A percentile compares a stretch with the other conserved stretches of the same genome.
phyloP scores from a whole-genome alignment of 2,888 invertebrate species.

The Ophraella communa region DNA sequence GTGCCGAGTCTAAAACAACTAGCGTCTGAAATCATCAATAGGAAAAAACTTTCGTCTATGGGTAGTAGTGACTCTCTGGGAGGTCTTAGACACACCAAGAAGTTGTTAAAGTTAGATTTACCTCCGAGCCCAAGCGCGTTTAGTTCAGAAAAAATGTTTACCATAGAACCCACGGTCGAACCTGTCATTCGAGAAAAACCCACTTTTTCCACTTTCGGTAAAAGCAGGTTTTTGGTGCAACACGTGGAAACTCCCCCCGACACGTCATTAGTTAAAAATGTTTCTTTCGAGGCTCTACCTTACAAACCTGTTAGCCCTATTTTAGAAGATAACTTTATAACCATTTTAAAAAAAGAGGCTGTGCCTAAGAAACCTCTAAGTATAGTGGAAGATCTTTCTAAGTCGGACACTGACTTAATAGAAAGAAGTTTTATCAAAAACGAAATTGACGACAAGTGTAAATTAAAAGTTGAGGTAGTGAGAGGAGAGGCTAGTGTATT shows the following conservation, averaged over 20 bases:
- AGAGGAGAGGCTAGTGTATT: slow-evolving; percentile 67
- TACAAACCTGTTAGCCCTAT: slow-evolving; percentile 49
- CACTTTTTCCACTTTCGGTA: slow-evolving; percentile 69
- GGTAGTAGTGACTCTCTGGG: slow-evolving; percentile 61
- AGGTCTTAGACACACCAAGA: slow-evolving; percentile 75
- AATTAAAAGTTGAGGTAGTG: slow-evolving; percentile 43
- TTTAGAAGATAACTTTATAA: neutral
- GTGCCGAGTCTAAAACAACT: slow-evolving; percentile 52
- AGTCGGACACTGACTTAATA: neutral
- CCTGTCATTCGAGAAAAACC: slow-evolving; percentile 62
- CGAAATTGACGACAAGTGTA: slow-evolving; percentile 33
- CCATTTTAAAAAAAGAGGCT: neutral
- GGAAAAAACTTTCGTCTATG: slow-evolving; percentile 41
- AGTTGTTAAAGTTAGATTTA: slow-evolving; percentile 74
- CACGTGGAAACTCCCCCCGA: slow-evolving; percentile 58
- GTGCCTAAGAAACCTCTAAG: neutral
- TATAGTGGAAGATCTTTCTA: neutral
- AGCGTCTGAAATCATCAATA: slow-evolving; percentile 51
- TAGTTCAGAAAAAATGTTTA: slow-evolving; percentile 52
- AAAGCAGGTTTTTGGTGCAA: slow-evolving; percentile 60
- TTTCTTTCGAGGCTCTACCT: slow-evolving; percentile 59
- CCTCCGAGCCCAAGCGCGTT: slow-evolving; percentile 65
- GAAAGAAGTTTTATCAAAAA: slow-evolving; percentile 21
- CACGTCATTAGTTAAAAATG: slow-evolving; percentile 50
- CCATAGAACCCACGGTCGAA: slow-evolving; percentile 59